phyloP scores from a whole-genome alignment of 2,797 vertebrate species.

The Rhinichthys osculus region DNA sequence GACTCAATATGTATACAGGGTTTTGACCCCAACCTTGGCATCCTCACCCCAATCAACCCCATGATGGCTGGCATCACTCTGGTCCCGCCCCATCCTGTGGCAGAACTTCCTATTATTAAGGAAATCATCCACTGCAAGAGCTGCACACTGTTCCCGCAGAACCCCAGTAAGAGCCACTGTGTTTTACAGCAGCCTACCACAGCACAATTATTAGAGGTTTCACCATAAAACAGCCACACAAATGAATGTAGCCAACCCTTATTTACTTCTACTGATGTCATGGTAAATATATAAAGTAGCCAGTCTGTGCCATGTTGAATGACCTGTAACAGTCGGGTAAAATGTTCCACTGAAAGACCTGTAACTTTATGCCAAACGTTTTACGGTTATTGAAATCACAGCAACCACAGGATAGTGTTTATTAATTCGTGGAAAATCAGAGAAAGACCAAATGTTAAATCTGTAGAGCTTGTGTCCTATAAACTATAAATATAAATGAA shows the following conservation, averaged over 20 bases:
- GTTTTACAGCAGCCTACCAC: background rate
- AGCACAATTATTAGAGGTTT: slow-evolving; percentile 11
- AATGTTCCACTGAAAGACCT: slow-evolving; percentile 33
- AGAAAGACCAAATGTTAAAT: slow-evolving; percentile 14
- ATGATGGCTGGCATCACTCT: slow-evolving; percentile 92
- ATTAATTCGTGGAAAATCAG: slow-evolving; percentile 33
- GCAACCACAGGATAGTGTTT: background rate
- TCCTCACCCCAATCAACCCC: slow-evolving; percentile 92
- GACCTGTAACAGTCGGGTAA: slow-evolving; percentile 3
- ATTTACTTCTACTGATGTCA: slow-evolving; percentile 27
- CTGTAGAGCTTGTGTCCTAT: slow-evolving; percentile 7
- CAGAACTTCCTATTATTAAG: slow-evolving; percentile 88
- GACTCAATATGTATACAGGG: slow-evolving; percentile 93
- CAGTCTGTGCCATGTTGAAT: slow-evolving; percentile 6
- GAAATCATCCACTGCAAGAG: slow-evolving; percentile 97
- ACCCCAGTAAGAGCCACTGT: slow-evolving; percentile 88
- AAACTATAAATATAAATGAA: background rate
- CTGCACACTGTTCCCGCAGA: slow-evolving; percentile 95
- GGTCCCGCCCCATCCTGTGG: slow-evolving; percentile 82
- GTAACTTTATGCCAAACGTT: slow-evolving; percentile 13
- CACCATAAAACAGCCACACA: background rate
- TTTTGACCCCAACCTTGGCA: slow-evolving; percentile 89
- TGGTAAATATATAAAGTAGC: slow-evolving; percentile 14
- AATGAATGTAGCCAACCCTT: background rate
- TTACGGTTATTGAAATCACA: background rate